Evolutionary conservation across 2,113 vertebrate genomes (phyloP), one percentile per base, ranked within the genome.

Genomic region (Baryphthengus martii): DNA sequence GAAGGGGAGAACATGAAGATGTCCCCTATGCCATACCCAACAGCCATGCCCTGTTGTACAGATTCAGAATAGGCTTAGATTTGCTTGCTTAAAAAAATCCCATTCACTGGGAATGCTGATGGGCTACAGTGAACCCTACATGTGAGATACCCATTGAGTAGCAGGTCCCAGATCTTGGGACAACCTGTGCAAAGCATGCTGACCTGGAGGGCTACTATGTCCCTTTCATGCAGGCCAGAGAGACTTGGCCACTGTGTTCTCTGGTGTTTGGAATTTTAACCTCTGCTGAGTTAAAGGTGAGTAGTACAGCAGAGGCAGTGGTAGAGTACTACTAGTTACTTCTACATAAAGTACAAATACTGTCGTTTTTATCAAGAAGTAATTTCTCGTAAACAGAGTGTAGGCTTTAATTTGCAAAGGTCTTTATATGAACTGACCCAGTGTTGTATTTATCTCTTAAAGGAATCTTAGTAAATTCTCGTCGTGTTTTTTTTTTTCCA

Each of bases 201-300:
- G 13, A 19, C 5, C 35, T 61, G 28, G 4, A 40, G 31, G 24
- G 28, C 68, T 78, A 0, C 42, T 20, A 2, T 40, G 12, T 7
- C 12, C 21, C 10, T 35, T 59, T 42, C 10, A 7, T 0, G 0
- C 2, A 24, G 21, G 17, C 13, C 9, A 42, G 21, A 67, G 26
- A 83, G n/a, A 23, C 16, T 35, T 50, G 16, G 23, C 17, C 65
- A 3, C 62, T 63, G 5, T 16, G 62, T 61, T 33, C 16, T 0
- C 2, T 13, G 9, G 5, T 10, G 7, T 19, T 78, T 3, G 8
- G 33, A 35, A 66, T 40, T 72, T 72, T 47, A 68, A 10, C 26
- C 31, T 78, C 70, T 87, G 25, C 21, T 24, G 52, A 67, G 9
- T 53, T 75, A 31, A 79, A 63, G 17, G 21, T 61, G 20, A 25